Base-by-base conservation (phyloP, 2,113 vertebrate genomes). In the Lutjanus erythropterus region DNA sequence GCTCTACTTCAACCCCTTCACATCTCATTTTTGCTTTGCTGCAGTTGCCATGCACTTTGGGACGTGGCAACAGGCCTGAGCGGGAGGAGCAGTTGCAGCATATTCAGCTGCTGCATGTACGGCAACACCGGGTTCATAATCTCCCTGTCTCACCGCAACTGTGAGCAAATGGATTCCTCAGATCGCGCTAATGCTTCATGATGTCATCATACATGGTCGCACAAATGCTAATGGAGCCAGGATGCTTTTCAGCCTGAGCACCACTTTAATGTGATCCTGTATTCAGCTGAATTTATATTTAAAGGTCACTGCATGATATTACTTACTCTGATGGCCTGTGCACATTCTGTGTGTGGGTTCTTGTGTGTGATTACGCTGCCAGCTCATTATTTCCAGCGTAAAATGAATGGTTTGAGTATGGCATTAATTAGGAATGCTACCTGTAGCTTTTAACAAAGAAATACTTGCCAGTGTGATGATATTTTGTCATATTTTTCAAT, bases 31-130 rank as follows among this genome's bases (percentile, higher is more conserved):
- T 75, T 55, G 27, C 33, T 53, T 27, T 23, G 53, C 41, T 56
- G 66, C 79, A 35, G 82, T 86, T 86, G 81, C 83, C 75, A 78
- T 85, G 81, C 78, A 84, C 85, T 89, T 71, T 67, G 29, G 59
- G 49, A 84, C 33, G 2, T 73, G 70, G 84, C 81, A 88, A 89
- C 84, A 76, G 70, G 65, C 75, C 33, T 74, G 73, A 80, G 64
- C 41, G 9, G 49, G 58, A 12, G 49, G 58, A 42, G 52, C 47
- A 46, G 66, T 0, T 2, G 15, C 23, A 35, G 42, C 56, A 39
- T 11, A 29, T 67, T 73, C 50, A 65, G 81, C 49, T 46, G 33
- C 41, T 50, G 65, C 4, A 25, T 21, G 15, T 46, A 31, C 31
- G 16, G 46, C 5, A 56, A 58, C 29, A 47, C 18, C 15, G 62